These are phyloP conservation scores for Pleuronectes platessa DNA, from an alignment of 2,113 vertebrate species.

Conservation along the genomic window DNA sequence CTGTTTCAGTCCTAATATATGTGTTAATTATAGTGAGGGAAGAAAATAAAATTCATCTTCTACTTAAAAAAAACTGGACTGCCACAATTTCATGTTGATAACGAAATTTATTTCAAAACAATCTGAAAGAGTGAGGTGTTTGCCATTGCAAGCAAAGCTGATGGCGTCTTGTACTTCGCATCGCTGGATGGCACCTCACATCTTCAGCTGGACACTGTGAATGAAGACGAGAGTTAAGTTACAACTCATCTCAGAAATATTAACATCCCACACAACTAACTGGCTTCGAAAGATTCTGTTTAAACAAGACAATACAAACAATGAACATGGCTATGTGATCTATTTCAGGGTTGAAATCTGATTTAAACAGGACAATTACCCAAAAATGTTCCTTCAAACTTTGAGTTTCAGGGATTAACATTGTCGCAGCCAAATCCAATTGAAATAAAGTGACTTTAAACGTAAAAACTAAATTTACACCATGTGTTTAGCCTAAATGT, in stretches of 20 bases:
- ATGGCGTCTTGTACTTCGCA: slow-evolving; percentile 25
- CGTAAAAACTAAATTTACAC: too few relatives aligned
- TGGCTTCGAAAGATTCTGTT: too few relatives aligned
- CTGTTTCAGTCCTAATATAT: background rate
- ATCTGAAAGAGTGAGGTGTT: slow-evolving; percentile 33
- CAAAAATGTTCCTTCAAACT: too few relatives aligned
- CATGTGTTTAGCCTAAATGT: too few relatives aligned
- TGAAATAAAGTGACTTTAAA: too few relatives aligned
- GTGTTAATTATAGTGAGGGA: too few relatives aligned
- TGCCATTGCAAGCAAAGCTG: slow-evolving; percentile 28
- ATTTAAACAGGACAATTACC: too few relatives aligned
- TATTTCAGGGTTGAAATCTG: too few relatives aligned
- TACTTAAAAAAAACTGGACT: background rate
- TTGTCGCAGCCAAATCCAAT: too few relatives aligned
- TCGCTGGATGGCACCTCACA: slow-evolving; percentile 37
- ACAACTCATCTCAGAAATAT: background rate
- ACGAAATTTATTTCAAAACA: slow-evolving; percentile 76
- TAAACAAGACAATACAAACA: background rate
- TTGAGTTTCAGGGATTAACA: too few relatives aligned
- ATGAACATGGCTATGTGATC: too few relatives aligned
- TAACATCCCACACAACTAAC: background rate
- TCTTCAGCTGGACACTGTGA: slow-evolving; percentile 46
- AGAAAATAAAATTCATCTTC: background rate
- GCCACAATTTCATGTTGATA: slow-evolving; percentile 34
- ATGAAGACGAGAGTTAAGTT: slow-evolving; percentile 1